These are phyloP conservation scores for Eristalis tenax DNA, from an alignment of 2,888 invertebrate genomes.

Conservation along the genomic window DNA sequence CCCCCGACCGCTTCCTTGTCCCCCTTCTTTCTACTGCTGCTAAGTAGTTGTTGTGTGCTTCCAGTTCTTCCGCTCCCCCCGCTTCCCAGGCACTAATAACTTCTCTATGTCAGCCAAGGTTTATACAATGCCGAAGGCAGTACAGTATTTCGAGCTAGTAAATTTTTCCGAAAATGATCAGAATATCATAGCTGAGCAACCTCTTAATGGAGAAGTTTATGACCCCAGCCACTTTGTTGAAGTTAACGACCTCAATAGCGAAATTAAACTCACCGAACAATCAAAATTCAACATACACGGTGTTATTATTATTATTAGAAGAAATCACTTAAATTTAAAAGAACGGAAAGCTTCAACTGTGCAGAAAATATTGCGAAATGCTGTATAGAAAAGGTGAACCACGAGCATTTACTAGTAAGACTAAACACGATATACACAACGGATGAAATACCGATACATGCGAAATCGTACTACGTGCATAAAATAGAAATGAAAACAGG, in stretches of 20 bases:
- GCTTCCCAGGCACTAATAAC: too few relatives aligned
- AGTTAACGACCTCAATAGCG: slow-evolving; percentile 9
- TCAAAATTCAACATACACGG: neutral
- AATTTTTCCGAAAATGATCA: neutral
- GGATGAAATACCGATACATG: neutral
- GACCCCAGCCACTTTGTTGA: neutral
- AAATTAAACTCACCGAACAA: neutral
- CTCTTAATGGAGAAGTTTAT: neutral
- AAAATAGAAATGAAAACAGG: too few relatives aligned
- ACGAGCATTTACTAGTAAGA: neutral
- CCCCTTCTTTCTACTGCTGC: too few relatives aligned
- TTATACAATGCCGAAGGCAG: neutral
- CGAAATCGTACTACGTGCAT: neutral
- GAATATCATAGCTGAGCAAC: neutral
- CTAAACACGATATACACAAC: neutral
- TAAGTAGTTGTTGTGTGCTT: too few relatives aligned
- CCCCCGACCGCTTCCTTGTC: too few relatives aligned
- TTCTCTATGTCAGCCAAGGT: neutral
- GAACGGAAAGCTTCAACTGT: neutral
- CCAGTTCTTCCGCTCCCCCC: too few relatives aligned
- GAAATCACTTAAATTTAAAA: slow-evolving; percentile 8
- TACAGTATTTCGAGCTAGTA: neutral
- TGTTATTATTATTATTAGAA: neutral
- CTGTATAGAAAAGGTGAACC: neutral
- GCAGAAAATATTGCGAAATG: neutral